Conservation (phyloP, 2,888 invertebrate species). For the Neria commutata region DNA sequence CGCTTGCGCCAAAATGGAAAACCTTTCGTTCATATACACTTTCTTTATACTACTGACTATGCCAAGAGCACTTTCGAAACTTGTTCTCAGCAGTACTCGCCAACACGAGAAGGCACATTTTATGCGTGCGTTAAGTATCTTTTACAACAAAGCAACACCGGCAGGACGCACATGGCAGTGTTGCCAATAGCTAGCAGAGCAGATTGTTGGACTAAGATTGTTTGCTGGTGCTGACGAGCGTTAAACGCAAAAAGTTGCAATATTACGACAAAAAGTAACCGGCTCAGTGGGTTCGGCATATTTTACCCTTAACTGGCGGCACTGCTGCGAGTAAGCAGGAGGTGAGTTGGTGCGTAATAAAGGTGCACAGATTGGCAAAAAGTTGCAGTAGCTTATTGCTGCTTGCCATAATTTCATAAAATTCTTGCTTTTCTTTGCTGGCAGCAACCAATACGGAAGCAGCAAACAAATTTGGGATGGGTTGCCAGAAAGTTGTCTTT, state of each 20-base stretch:
- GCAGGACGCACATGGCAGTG: not conserved
- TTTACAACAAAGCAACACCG: not conserved
- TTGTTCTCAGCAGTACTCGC: not conserved
- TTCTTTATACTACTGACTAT: not conserved
- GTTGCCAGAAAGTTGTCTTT: too few relatives aligned
- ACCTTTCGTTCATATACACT: too few relatives aligned
- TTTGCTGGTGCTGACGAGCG: not conserved
- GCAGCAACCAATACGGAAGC: too few relatives aligned
- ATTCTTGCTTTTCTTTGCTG: too few relatives aligned
- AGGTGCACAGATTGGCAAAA: too few relatives aligned
- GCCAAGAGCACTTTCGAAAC: constrained; percentile 1
- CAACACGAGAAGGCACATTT: not conserved
- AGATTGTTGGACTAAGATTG: not conserved
- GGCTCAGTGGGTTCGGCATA: constrained; percentile 5
- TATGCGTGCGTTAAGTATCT: constrained; percentile 6
- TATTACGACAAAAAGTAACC: not conserved
- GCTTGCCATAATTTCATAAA: too few relatives aligned
- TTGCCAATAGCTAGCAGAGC: not conserved
- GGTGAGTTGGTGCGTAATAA: too few relatives aligned
- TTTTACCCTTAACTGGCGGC: constrained; percentile 16
- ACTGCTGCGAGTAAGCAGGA: not conserved
- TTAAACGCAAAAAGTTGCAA: not conserved
- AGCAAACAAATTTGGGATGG: too few relatives aligned
- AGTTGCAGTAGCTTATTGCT: too few relatives aligned
- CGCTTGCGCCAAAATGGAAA: not conserved